These are phyloP conservation scores for Hypselothyrea guttata DNA, from an alignment of 2,888 invertebrate species.

Conservation along the genomic window DNA sequence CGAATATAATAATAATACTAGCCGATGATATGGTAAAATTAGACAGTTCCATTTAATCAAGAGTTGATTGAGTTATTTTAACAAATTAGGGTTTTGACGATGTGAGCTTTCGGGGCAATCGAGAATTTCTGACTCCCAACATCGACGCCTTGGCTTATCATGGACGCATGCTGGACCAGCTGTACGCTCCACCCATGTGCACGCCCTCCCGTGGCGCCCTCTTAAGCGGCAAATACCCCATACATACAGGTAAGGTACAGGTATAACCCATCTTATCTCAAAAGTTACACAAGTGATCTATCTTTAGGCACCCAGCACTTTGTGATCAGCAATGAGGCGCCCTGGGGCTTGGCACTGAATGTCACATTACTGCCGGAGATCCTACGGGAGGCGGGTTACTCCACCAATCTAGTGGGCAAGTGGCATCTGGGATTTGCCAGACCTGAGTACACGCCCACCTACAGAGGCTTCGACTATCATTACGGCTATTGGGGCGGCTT, in stretches of 20 bases:
- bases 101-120: constrained; percentile 93
- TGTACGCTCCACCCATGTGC: constrained; percentile 92
- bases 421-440: constrained; percentile 94
- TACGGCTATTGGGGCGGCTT: constrained; percentile 93
- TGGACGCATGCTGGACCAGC: constrained; percentile 91
- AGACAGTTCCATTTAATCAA: background rate
- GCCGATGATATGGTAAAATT: constrained; percentile 90
- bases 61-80: background rate
- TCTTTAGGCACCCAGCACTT: constrained; percentile 87
- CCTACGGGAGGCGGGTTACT: constrained; percentile 88
- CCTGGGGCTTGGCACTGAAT: constrained; percentile 87
- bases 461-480: constrained; percentile 90
- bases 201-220: constrained; percentile 92
- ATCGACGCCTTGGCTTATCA: constrained; percentile 93
- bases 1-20: constrained; percentile 89
- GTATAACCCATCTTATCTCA: no score
- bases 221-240: constrained; percentile 93
- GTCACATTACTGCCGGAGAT: constrained; percentile 88
- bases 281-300: no score
- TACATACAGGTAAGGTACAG: constrained; percentile 89
- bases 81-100: constrained; percentile 92
- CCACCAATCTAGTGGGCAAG: constrained; percentile 93
- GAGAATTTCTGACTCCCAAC: constrained; percentile 94
- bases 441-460: constrained; percentile 85
- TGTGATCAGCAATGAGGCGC: constrained; percentile 87